Base-by-base conservation (phyloP, 2,888 invertebrate species). In the Sipha maydis region DNA sequence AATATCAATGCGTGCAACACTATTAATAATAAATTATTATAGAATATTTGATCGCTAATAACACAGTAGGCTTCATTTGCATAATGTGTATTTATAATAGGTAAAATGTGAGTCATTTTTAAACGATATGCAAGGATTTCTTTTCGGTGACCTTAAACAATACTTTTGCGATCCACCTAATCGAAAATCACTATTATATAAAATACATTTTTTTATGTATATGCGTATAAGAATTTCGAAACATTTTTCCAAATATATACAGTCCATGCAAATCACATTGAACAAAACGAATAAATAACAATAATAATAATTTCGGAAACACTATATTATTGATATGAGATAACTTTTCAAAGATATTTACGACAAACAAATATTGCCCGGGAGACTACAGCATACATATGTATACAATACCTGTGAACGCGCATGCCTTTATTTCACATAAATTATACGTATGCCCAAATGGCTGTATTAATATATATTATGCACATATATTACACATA, bases 261-360 rank as follows among this genome's bases (percentile, higher is more conserved):
- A n/a, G 14, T 76, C n/a, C n/a, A 76, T 76, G 76, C 69, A 82
- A 69, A 82, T 82, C 69, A 21, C 69, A 41, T 69, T 69, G 31
- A 21, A 71, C 31, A n/a, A 82, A 48, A 48, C 48, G 41, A 48
- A 82, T 82, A 82, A 82, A 82, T 82, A 82, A 82, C 21, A 78
- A 78, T 78, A 41, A 41, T 41, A 11, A 48, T 82, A 82, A 48
- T 69, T 82, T 82, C 21, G 28, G 31, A 69, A 69, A 71, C 69
- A 5, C 41, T 25, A 48, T 48, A 82, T 82, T 41, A 28, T 9
- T 82, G 28, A 71, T 69, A 31, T 21, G 41, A 2, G 69, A 25
- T 69, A 48, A 82, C 69, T 82, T 69, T 69, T 69, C 69, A 8
- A 69, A 41, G 48, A 82, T 82, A 69, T 82, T 82, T 82, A 48